These are phyloP conservation scores for Acipenser oxyrinchus DNA, from an alignment of 2,797 vertebrate genomes.

Conservation along the genomic window DNA sequence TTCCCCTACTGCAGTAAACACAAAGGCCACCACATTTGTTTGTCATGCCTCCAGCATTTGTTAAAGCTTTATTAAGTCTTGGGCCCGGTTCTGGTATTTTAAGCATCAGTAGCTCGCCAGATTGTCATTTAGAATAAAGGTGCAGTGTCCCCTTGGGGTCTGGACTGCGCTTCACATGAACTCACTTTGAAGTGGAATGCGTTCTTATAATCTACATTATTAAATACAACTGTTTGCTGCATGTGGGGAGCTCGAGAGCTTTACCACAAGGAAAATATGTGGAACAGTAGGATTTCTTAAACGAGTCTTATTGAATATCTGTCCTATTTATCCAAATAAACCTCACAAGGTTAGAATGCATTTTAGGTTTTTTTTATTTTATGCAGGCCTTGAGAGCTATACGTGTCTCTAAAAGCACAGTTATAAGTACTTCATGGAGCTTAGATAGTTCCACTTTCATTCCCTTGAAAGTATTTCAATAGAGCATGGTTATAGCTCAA, in stretches of 20 bases:
- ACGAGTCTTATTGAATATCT: no score
- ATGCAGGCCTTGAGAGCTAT: not conserved
- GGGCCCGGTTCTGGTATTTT: conserved; percentile 43
- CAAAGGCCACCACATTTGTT: not conserved
- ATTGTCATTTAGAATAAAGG: conserved; percentile 63
- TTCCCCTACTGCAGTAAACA: conserved; percentile 10
- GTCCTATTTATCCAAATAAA: no score
- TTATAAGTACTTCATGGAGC: conserved; percentile 1
- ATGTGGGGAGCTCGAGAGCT: no score
- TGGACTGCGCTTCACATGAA: conserved; percentile 33
- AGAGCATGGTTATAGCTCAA: conserved; percentile 1
- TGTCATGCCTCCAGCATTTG: conserved; percentile 23
- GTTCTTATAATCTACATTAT: no score
- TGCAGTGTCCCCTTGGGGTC: conserved; percentile 51
- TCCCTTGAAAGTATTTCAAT: not conserved
- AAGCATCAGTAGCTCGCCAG: conserved; percentile 57
- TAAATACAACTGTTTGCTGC: no score
- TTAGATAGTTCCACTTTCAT: not conserved
- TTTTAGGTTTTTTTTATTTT: not conserved
- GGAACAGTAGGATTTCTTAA: no score
- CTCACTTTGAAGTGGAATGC: conserved; percentile 6
- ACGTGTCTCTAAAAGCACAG: conserved; percentile 1
- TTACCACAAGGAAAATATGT: no score
- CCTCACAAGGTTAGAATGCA: no score
- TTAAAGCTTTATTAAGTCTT: conserved; percentile 54